Evolutionary conservation across 2,797 vertebrate genomes (phyloP).

Genomic region (Gambelia wislizenii): DNA sequence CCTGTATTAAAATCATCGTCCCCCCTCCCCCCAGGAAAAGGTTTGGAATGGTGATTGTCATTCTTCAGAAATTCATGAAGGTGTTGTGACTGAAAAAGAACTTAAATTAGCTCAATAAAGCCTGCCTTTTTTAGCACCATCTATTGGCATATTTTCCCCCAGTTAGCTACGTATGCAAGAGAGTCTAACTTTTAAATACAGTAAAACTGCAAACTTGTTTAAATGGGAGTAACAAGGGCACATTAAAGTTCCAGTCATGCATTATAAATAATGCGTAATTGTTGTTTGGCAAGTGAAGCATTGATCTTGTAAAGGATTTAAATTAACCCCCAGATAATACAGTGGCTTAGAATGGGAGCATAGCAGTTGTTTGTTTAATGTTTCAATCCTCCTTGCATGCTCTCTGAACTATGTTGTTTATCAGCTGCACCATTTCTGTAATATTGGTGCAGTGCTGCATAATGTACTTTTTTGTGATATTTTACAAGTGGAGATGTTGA

Average conservation of each 20-base stretch:
- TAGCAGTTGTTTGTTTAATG: constrained; percentile 44
- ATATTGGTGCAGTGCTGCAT: neutral
- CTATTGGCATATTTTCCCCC: neutral
- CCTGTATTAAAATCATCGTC: too few species aligned
- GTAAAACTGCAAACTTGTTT: neutral
- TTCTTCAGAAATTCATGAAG: neutral
- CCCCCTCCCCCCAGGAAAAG: neutral
- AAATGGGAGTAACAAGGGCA: neutral
- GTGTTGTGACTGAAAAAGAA: neutral
- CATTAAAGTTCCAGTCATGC: constrained; percentile 17
- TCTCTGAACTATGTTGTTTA: neutral
- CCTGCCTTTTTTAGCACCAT: neutral
- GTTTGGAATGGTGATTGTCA: neutral
- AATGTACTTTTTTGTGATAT: neutral
- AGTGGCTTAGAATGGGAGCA: constrained; percentile 52
- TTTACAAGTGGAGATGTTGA: neutral
- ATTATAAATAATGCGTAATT: constrained; percentile 10
- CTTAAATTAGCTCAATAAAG: neutral
- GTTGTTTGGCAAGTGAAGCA: constrained; percentile 37
- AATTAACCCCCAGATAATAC: constrained; percentile 52
- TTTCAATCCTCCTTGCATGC: neutral
- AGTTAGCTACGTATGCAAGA: neutral
- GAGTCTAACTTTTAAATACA: constrained; percentile 8
- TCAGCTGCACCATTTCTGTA: neutral
- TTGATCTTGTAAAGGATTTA: constrained; percentile 49